These are phyloP conservation scores for Vidua chalybeata DNA, from an alignment of 2,113 vertebrate genomes.

Conservation along the genomic window DNA sequence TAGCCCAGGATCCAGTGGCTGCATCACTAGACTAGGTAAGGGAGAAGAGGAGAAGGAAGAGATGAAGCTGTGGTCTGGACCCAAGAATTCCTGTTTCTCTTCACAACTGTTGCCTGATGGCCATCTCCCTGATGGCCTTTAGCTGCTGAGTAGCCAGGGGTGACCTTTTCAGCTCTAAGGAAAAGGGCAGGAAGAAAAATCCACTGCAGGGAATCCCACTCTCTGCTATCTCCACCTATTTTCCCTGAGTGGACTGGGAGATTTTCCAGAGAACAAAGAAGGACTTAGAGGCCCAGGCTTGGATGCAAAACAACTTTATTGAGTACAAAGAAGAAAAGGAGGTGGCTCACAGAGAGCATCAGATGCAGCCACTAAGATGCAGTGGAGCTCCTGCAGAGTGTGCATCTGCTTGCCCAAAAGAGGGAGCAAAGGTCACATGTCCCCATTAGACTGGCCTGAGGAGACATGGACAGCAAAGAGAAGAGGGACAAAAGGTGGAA, in stretches of 20 bases:
- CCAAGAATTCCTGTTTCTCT: neutral
- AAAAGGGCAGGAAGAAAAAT: neutral
- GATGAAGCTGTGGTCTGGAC: neutral
- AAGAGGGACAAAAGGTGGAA: neutral
- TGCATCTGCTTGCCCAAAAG: neutral
- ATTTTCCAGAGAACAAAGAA: neutral
- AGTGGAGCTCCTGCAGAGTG: neutral
- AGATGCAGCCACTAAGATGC: neutral
- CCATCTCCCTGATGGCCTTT: neutral
- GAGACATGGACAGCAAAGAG: rapidly evolving
- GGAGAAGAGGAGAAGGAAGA: neutral
- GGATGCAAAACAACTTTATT: neutral
- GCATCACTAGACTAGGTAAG: neutral
- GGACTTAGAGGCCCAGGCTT: neutral
- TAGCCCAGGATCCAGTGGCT: neutral
- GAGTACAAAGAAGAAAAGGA: neutral
- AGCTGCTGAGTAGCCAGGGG: neutral
- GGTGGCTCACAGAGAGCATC: neutral
- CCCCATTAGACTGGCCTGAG: neutral
- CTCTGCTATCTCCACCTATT: neutral
- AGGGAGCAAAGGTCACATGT: neutral
- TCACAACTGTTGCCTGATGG: neutral
- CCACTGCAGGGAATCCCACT: neutral
- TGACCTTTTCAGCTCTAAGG: too few relatives aligned
- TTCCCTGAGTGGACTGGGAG: neutral